phyloP scores from a whole-genome alignment of 2,797 vertebrate genomes.

The Oreonectes daqikongensis region DNA sequence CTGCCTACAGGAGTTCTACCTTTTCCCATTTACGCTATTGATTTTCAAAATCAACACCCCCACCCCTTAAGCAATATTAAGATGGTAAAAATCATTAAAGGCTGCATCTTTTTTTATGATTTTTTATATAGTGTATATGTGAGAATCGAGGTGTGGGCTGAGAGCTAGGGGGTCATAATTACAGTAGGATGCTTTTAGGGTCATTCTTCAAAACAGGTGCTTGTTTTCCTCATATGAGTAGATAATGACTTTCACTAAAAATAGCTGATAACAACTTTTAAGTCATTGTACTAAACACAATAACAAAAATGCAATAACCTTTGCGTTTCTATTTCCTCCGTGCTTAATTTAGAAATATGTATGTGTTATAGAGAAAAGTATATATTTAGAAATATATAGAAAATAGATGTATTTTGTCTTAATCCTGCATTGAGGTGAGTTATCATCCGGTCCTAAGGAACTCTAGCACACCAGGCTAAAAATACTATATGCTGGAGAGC shows the following conservation, averaged over 20 bases:
- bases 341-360: conserved; percentile 1
- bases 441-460: not conserved
- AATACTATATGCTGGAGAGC: conserved; percentile 10
- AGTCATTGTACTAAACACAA: not conserved
- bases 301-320: not conserved
- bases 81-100: conserved; percentile 4
- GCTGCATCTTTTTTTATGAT: conserved; percentile 7
- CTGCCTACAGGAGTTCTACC: conserved; percentile 14
- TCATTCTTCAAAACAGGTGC: not conserved
- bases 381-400: not conserved
- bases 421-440: not conserved
- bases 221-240: not conserved
- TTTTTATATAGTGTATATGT: not conserved
- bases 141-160: not conserved
- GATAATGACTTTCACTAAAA: not conserved
- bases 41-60: conserved; percentile 42
- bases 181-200: not conserved
- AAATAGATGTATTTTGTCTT: conserved; percentile 2
- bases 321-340: not conserved
- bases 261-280: too few species aligned
- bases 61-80: conserved; percentile 34
- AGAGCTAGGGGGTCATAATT: not conserved
- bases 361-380: not conserved
- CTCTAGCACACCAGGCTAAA: not conserved
- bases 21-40: conserved; percentile 38